Conservation (phyloP, 2,113 vertebrate species). For the Grus americana region DNA sequence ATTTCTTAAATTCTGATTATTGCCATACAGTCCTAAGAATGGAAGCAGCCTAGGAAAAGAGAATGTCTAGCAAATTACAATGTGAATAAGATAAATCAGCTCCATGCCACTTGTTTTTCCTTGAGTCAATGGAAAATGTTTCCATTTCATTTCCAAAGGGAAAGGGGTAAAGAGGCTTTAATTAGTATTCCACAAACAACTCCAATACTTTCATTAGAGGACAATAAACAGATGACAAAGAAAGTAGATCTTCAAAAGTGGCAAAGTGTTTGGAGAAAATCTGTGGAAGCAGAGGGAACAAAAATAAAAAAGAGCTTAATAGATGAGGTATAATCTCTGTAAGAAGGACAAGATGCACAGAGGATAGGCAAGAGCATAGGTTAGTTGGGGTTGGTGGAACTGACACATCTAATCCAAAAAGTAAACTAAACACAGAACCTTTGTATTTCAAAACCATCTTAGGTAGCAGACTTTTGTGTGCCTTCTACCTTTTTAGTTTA, state of each 20-base stretch:
- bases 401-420: slow-evolving; percentile 59
- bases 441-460: slow-evolving; percentile 43
- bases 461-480: slow-evolving; percentile 47
- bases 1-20: background rate
- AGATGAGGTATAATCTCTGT: slow-evolving; percentile 26
- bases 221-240: slow-evolving; percentile 28
- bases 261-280: background rate
- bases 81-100: background rate
- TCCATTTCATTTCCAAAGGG: background rate
- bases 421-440: slow-evolving; percentile 59
- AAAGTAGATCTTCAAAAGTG: background rate
- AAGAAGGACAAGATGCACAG: slow-evolving; percentile 1
- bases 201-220: background rate
- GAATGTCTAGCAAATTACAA: background rate
- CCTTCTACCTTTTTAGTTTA: slow-evolving; percentile 53
- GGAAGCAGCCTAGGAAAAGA: background rate
- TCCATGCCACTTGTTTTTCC: background rate
- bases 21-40: background rate
- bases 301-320: slow-evolving; percentile 17
- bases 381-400: slow-evolving; percentile 54
- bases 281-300: slow-evolving; percentile 20
- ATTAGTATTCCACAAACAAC: slow-evolving; percentile 22
- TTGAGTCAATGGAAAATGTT: background rate
- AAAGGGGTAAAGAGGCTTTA: background rate
- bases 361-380: slow-evolving; percentile 16